Conservation (phyloP, 1,140 invertebrate genomes). For the Pemphigus obesinymphae region DNA sequence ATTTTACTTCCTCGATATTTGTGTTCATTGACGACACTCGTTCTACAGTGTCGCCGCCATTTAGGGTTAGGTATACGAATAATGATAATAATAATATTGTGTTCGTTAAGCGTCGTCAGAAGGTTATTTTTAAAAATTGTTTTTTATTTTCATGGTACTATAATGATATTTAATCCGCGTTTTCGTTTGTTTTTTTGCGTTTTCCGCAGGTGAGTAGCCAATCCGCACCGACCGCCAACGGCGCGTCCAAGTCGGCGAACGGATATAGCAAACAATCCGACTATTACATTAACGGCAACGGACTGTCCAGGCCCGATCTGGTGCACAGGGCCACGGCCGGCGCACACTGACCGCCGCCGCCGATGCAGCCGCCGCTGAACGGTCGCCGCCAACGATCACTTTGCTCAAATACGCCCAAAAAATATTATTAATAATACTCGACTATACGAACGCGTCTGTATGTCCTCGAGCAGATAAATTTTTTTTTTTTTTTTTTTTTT, state of each 20-base stretch:
- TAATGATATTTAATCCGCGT: too few species aligned
- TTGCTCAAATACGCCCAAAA: slow-evolving; percentile 39
- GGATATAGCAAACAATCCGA: slow-evolving; percentile 46
- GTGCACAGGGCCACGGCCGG: slow-evolving; percentile 43
- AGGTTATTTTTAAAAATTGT: too few species aligned
- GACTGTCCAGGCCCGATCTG: slow-evolving; percentile 44
- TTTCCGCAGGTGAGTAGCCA: background rate
- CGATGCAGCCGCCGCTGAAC: background rate
- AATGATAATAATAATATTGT: too few species aligned
- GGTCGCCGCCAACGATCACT: background rate
- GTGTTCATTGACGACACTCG: too few species aligned
- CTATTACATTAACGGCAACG: slow-evolving; percentile 45
- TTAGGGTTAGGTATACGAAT: too few species aligned
- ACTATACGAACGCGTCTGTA: background rate
- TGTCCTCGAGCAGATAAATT: background rate
- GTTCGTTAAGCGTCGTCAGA: too few species aligned
- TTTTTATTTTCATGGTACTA: too few species aligned
- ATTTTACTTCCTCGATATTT: too few species aligned
- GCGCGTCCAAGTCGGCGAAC: slow-evolving; percentile 41
- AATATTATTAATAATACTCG: background rate
- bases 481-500: background rate
- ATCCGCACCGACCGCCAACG: slow-evolving; percentile 19
- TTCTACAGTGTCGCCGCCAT: too few species aligned
- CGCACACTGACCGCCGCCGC: background rate
- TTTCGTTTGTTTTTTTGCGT: background rate